Conservation (phyloP, 2,888 invertebrate genomes). For the Conus canariensis region DNA sequence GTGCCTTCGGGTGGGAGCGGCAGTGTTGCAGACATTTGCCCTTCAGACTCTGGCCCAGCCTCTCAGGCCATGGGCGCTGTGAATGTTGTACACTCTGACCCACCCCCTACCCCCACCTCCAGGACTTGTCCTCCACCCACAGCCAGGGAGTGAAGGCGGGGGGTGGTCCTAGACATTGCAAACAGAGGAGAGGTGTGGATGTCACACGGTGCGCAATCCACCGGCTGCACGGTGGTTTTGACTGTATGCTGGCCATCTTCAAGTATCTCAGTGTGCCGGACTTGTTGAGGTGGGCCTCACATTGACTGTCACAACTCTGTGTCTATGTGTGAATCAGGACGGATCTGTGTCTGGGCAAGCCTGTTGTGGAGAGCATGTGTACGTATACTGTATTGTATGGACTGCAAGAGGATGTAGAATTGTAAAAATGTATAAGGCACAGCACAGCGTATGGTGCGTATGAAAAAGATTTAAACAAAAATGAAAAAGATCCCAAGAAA, state of each 20-base stretch:
- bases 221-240: conserved; percentile 68
- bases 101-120: neutral
- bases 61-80: neutral
- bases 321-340: neutral
- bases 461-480: too few species aligned
- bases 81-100: neutral
- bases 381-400: too few species aligned
- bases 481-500: too few species aligned
- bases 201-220: conserved; percentile 60
- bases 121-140: neutral
- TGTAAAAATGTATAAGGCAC: too few species aligned
- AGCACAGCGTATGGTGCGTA: too few species aligned
- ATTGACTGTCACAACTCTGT: conserved; percentile 6
- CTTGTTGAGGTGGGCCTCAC: conserved; percentile 63
- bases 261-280: conserved; percentile 63
- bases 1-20: neutral
- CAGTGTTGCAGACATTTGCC: neutral
- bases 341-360: too few species aligned
- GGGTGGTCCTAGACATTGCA: neutral
- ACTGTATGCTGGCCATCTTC: conserved; percentile 70
- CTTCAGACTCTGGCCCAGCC: neutral
- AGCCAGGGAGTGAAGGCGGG: neutral
- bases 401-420: too few species aligned
- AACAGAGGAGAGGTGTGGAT: neutral
- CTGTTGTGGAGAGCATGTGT: too few species aligned